Percentiles rank a stretch among this genome's conserved stretches.
phyloP scores from a whole-genome alignment of 2,888 invertebrate genomes.

The Caradrina clavipalpis region DNA sequence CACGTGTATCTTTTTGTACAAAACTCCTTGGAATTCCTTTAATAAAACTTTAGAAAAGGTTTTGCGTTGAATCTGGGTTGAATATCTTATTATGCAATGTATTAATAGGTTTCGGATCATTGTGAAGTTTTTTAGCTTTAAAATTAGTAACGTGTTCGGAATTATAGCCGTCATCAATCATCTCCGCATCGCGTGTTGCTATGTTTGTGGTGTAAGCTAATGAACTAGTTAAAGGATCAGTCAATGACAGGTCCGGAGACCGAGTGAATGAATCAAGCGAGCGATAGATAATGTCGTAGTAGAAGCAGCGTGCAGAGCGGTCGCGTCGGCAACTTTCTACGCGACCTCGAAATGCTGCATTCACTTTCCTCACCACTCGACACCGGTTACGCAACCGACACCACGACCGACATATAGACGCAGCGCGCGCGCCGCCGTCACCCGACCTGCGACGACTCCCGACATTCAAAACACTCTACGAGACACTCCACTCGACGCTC shows the following conservation, averaged over 20 bases:
- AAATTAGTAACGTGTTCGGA: slow-evolving; percentile 70
- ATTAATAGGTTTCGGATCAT: slow-evolving; percentile 75
- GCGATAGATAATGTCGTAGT: slow-evolving; percentile 64
- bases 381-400: slow-evolving; percentile 89
- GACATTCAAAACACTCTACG: slow-evolving; percentile 59
- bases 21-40: slow-evolving; percentile 86
- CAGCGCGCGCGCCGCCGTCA: slow-evolving; percentile 69
- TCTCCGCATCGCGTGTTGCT: slow-evolving; percentile 71
- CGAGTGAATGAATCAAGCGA: slow-evolving; percentile 68
- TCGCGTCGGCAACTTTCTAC: slow-evolving; percentile 87
- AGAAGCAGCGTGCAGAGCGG: slow-evolving; percentile 73
- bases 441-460: slow-evolving; percentile 58
- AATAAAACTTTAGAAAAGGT: slow-evolving; percentile 79
- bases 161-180: slow-evolving; percentile 70
- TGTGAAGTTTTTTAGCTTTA: slow-evolving; percentile 70
- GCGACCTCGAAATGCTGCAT: slow-evolving; percentile 90
- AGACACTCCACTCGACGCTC: slow-evolving; percentile 71
- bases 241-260: slow-evolving; percentile 51
- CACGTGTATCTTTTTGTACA: slow-evolving; percentile 90
- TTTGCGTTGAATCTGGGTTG: slow-evolving; percentile 83
- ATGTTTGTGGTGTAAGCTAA: slow-evolving; percentile 65
- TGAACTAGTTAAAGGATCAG: slow-evolving; percentile 49
- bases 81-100: slow-evolving; percentile 88
- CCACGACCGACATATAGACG: slow-evolving; percentile 85
- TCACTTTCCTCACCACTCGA: slow-evolving; percentile 89